Evolutionary conservation across 2,888 invertebrate species (phyloP), one percentile per base, ranked within the genome.

Genomic region (Ochropacha duplaris): DNA sequence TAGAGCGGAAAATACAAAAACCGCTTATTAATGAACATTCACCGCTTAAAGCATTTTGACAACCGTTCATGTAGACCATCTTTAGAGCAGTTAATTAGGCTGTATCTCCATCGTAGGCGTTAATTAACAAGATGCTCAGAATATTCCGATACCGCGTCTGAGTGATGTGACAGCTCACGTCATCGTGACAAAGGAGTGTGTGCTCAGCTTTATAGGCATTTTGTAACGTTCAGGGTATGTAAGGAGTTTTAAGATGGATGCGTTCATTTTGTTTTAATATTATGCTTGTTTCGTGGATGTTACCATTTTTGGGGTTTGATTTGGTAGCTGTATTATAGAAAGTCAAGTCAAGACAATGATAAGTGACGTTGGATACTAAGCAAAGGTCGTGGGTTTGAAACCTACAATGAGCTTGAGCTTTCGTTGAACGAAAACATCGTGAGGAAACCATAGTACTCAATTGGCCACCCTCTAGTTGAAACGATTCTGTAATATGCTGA

Each of bases 131-230:
- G 36, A 49, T 54, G 54, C 54, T 54, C 54, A 54, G 57, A 62
- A 57, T 66, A 66, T 66, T 65, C 59, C 59, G 59, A 66, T 65
- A 69, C 31, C 52, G 31, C 34, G 52, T 19, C 19, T 44, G 44
- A 34, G 54, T 68, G 69, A 68, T 58, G 69, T 58, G 59, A 66
- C 66, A 62, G 34, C 51, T 49, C 62, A 19, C 55, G 62, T 58
- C 62, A 57, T 22, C 55, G 57, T 69, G 62, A 69, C 69, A 69
- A 69, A 62, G 60, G 31, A 24, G 57, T 61, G 63, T 57, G 51
- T 26, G 34, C 57, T 54, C 9, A 54, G 57, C 57, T 57, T 66
- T 68, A 68, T 39, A 19, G 54, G 36, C 52, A 58, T 57, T 61
- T 19, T 22, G 28, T 52, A 56, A 11, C 31, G 19, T 31, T 51